phyloP scores from a whole-genome alignment of 2,888 invertebrate genomes.

The Cerastis leucographa region DNA sequence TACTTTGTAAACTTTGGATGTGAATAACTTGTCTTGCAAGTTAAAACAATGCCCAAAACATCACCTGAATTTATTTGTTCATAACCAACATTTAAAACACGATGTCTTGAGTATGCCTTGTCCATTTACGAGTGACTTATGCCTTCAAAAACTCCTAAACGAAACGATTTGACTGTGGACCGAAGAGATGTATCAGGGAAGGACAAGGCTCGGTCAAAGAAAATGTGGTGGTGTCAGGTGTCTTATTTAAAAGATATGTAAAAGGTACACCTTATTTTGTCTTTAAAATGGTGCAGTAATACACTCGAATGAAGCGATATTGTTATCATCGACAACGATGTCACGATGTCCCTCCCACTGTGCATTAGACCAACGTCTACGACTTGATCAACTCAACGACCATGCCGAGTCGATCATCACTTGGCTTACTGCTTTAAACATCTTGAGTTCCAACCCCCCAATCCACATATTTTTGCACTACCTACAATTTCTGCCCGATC shows the following conservation, averaged over 20 bases:
- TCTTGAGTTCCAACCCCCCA: background rate
- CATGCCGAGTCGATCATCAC: too few relatives aligned
- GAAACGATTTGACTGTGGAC: background rate
- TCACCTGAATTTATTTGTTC: background rate
- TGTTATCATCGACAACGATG: background rate
- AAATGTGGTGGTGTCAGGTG: background rate
- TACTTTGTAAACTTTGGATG: constrained; percentile 67
- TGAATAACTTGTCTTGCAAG: constrained; percentile 36
- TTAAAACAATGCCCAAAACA: constrained; percentile 24
- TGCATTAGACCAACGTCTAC: background rate
- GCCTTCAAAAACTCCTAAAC: background rate
- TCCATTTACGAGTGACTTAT: background rate
- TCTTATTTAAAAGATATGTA: background rate
- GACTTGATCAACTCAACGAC: background rate
- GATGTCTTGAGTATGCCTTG: too few relatives aligned
- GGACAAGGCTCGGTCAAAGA: background rate
- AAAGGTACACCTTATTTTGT: background rate
- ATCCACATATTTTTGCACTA: background rate
- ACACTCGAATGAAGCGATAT: background rate
- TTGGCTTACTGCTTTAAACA: background rate
- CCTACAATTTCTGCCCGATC: background rate
- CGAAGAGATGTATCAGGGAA: background rate
- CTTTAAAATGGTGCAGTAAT: background rate
- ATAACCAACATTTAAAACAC: constrained; percentile 11
- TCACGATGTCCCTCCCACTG: background rate